phyloP scores from a whole-genome alignment of 2,888 invertebrate species.

The Eueremaeus valkanovi region DNA sequence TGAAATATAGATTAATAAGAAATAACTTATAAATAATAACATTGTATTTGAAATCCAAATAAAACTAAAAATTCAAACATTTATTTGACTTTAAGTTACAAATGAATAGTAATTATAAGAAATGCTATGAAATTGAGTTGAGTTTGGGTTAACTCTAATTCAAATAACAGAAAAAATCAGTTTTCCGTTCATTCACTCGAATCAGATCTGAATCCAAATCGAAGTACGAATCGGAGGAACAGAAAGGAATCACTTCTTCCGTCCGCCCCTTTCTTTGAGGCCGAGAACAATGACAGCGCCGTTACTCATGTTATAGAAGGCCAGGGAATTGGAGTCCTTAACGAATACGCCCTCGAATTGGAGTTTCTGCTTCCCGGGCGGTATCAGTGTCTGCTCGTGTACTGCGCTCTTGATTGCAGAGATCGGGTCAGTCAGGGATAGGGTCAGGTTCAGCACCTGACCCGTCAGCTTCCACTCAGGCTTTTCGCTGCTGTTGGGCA shows the following conservation, averaged over 20 bases:
- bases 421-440: constrained; percentile 69
- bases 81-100: not conserved
- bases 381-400: constrained; percentile 81
- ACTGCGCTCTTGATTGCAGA: constrained; percentile 80
- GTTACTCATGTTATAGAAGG: constrained; percentile 83
- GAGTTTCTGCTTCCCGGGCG: constrained; percentile 93
- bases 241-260: constrained; percentile 36
- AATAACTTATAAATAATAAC: not conserved
- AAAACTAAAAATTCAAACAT: not conserved
- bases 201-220: constrained; percentile 1
- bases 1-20: not conserved
- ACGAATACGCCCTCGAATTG: constrained; percentile 97
- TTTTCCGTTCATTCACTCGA: no score
- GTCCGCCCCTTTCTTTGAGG: constrained; percentile 42
- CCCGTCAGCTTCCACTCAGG: constrained; percentile 93
- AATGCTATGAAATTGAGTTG: no score
- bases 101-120: not conserved
- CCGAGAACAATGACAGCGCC: constrained; percentile 37
- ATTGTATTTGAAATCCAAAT: not conserved
- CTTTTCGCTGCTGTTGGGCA: constrained; percentile 81
- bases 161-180: no score
- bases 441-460: constrained; percentile 70
- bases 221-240: not conserved
- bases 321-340: constrained; percentile 90
- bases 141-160: no score